Base-by-base conservation (phyloP, 2,797 vertebrate species). In the Craterocephalus amniculus region DNA sequence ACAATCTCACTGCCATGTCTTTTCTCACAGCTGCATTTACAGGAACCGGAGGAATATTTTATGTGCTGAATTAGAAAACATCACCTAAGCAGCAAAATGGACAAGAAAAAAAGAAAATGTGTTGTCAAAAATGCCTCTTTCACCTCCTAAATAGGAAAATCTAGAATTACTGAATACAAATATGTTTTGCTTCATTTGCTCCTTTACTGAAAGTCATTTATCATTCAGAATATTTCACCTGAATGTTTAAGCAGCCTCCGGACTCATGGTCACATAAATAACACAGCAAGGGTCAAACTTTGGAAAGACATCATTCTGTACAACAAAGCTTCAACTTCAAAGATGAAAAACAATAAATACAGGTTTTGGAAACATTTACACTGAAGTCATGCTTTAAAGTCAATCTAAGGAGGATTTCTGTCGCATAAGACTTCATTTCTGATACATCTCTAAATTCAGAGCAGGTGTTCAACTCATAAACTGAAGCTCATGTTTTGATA, bases 1-100 rank as follows among this genome's bases (percentile, higher is more conserved):
- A 36, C 72, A 66, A 72, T 51, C 36, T 70, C 4, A 10, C 1
- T 13, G 26, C n/a, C n/a, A 24, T 31, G 20, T 43, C n/a, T 70
- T 67, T 58, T 57, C 11, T 9, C 62, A 67, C 43, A 64, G 48
- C 6, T 52, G 14, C 6, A 0, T 31, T 31, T 4, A 31, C 5
- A 11, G 16, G 31, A 1, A 4, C 12, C 8, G 51, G 27, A 54
- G 14, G 22, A 27, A 22, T 2, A 26, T 51, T 22, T 49, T 9
- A 13, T 43, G 7, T 32, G 26, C 45, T 48, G 9, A 62, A 34
- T 2, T 14, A 49, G 36, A 58, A 63, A 12, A 29, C 24, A 45
- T 9, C 2, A 8, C 4, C 4, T 38, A 38, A 13, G 36, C 36
- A 38, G 36, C 20, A 7, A 7, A 45, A 18, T 45, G 40, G 16